phyloP scores from a whole-genome alignment of 2,797 vertebrate species.

The Hypotaenidia okinawae region DNA sequence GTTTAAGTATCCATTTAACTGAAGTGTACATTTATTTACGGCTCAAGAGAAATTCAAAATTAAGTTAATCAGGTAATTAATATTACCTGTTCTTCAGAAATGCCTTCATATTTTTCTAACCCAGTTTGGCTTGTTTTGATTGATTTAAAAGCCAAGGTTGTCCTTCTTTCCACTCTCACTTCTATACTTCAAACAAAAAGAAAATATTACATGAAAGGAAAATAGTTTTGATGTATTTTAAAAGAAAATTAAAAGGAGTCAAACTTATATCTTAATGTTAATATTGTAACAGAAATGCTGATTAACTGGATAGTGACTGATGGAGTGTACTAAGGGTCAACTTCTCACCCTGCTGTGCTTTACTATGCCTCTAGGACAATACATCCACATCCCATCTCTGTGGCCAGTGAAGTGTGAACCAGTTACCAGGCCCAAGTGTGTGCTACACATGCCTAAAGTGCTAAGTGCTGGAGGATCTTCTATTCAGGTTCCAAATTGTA shows the following conservation, averaged over 20 bases:
- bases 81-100: conserved; percentile 4
- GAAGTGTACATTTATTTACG: conserved; percentile 24
- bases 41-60: conserved; percentile 7
- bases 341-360: background rate
- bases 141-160: background rate
- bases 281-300: background rate
- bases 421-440: background rate
- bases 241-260: conserved; percentile 25
- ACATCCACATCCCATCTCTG: background rate
- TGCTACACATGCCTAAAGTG: background rate
- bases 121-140: background rate
- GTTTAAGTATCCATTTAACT: background rate
- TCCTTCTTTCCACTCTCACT: background rate
- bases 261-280: conserved; percentile 14
- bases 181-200: background rate
- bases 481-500: background rate
- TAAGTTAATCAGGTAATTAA: conserved; percentile 42
- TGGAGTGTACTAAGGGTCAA: background rate
- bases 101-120: background rate
- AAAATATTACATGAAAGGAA: background rate
- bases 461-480: background rate
- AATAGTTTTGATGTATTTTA: background rate
- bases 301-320: background rate
- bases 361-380: background rate
- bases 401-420: background rate